Conservation (phyloP, 2,113 vertebrate genomes). For the Ahaetulla prasina region DNA sequence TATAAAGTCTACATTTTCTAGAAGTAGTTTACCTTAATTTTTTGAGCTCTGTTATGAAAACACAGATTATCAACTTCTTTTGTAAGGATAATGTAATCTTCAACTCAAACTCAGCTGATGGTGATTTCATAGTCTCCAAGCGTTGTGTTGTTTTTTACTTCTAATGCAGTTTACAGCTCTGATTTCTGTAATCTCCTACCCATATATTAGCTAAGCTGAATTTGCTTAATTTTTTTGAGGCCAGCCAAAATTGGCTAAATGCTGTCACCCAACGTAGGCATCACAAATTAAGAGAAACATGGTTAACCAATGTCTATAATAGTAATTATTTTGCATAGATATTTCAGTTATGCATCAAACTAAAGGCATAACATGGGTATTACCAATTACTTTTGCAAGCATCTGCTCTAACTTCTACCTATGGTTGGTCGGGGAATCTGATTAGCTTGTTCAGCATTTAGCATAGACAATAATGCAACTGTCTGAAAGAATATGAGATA, state of each 20-base stretch:
- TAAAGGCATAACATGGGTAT: constrained; percentile 22
- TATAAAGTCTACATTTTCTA: not conserved
- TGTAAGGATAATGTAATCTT: not conserved
- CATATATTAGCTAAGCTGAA: not conserved
- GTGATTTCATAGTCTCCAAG: not conserved
- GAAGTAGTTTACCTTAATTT: not conserved
- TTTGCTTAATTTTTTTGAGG: not conserved
- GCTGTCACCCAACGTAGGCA: not conserved
- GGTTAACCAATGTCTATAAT: not conserved
- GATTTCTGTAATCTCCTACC: not conserved
- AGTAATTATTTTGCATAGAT: not conserved
- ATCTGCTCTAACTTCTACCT: constrained; percentile 36
- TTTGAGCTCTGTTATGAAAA: not conserved
- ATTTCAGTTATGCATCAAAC: constrained; percentile 15
- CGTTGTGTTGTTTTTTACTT: not conserved
- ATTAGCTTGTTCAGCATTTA: constrained; percentile 64
- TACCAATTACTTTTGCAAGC: constrained; percentile 33
- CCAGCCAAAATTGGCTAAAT: not conserved
- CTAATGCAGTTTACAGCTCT: not conserved
- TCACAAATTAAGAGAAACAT: not conserved
- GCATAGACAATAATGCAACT: constrained; percentile 60
- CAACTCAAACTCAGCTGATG: not conserved
- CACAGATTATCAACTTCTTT: not conserved
- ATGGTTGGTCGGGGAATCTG: constrained; percentile 48
- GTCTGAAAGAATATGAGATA: constrained; percentile 80